Evolutionary conservation across 2,797 vertebrate genomes (phyloP).

Genomic region (Siniperca obscura): DNA sequence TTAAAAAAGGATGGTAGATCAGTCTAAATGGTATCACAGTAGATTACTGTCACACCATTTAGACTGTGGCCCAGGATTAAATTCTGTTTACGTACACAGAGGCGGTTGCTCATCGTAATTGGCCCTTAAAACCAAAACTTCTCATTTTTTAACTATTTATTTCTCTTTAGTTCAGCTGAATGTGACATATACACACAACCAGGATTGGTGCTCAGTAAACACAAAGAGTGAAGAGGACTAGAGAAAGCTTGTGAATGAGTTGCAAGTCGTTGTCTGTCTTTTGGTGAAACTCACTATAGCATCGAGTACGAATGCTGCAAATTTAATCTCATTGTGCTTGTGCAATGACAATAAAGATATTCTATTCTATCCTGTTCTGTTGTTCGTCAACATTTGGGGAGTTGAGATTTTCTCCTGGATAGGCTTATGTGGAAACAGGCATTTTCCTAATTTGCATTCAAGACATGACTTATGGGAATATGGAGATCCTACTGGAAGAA

Average conservation of each 20-base stretch:
- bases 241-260: constrained; percentile 41
- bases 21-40: constrained; percentile 38
- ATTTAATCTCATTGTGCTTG: too few species aligned
- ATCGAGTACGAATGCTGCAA: too few species aligned
- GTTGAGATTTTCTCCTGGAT: constrained; percentile 50
- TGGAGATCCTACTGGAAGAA: constrained; percentile 10
- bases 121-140: constrained; percentile 26
- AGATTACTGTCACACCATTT: constrained; percentile 29
- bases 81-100: constrained; percentile 34
- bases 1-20: constrained; percentile 21
- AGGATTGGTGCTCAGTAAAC: neutral
- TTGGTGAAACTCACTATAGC: too few species aligned
- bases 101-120: constrained; percentile 37
- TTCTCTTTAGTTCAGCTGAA: neutral
- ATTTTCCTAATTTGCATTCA: constrained; percentile 35
- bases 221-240: neutral
- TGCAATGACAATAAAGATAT: too few species aligned
- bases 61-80: constrained; percentile 37
- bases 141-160: neutral
- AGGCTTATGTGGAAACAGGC: constrained; percentile 57
- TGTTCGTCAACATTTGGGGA: constrained; percentile 46
- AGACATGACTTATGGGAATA: constrained; percentile 45
- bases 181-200: neutral
- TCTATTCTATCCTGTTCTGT: neutral
- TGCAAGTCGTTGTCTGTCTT: constrained; percentile 50